phyloP scores from a whole-genome alignment of 2,888 invertebrate species.

The Xylota segnis region DNA sequence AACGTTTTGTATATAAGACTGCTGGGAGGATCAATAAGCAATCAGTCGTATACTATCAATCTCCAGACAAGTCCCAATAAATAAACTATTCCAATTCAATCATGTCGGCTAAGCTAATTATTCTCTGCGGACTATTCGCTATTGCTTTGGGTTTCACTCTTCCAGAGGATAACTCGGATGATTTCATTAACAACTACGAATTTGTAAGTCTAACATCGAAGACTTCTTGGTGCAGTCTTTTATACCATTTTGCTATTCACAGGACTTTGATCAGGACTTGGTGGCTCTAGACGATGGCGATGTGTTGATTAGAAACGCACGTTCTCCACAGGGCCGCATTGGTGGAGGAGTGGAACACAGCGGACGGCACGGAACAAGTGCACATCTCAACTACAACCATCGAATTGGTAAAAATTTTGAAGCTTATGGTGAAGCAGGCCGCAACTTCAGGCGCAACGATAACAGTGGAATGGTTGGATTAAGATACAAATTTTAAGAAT shows the following conservation, averaged over 20 bases:
- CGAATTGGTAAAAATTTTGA: constrained; percentile 43
- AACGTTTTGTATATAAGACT: neutral
- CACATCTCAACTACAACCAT: constrained; percentile 47
- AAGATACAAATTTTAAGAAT: constrained; percentile 37
- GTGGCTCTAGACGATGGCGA: neutral
- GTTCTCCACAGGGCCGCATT: constrained; percentile 32
- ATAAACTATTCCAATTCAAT: neutral
- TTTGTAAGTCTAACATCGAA: constrained; percentile 10
- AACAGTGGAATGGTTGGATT: constrained; percentile 52
- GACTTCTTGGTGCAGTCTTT: neutral
- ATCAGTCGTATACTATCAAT: constrained; percentile 2
- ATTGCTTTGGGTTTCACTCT: constrained; percentile 30
- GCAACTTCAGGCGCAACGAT: constrained; percentile 53
- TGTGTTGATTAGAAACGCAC: neutral
- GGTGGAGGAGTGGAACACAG: constrained; percentile 27
- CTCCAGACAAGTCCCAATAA: neutral
- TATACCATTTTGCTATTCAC: neutral
- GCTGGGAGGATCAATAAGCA: neutral
- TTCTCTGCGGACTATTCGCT: constrained; percentile 32
- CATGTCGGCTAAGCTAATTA: constrained; percentile 31
- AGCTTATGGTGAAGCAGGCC: constrained; percentile 14
- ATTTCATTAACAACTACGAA: neutral
- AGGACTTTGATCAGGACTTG: neutral
- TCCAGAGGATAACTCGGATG: constrained; percentile 11
- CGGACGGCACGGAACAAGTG: constrained; percentile 15